Conservation (phyloP, 2,113 vertebrate species). For the Nanorana parkeri region DNA sequence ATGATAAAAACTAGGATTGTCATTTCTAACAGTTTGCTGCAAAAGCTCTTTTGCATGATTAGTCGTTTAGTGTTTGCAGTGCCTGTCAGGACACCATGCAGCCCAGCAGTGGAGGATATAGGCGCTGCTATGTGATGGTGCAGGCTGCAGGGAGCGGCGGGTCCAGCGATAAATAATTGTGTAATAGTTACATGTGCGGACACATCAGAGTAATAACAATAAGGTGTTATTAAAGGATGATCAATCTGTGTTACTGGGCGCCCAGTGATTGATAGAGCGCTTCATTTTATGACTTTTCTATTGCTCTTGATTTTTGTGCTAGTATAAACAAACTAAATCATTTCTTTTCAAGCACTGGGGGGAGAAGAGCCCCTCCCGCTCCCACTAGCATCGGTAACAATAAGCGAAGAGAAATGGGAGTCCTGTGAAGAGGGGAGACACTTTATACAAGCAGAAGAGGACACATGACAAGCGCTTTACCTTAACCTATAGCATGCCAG, state of each 20-base stretch:
- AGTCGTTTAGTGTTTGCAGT: no score
- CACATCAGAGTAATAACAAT: conserved; percentile 80
- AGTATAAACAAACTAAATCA: conserved; percentile 92
- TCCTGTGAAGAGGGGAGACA: neutral
- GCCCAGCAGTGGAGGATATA: no score
- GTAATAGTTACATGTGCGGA: conserved; percentile 78
- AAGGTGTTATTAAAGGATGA: conserved; percentile 83
- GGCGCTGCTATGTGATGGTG: neutral
- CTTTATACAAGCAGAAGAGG: no score
- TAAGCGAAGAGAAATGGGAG: conserved; percentile 30
- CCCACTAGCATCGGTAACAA: conserved; percentile 23
- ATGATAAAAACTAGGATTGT: no score
- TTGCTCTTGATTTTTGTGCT: conserved; percentile 89
- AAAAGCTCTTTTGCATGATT: no score
- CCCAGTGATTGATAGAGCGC: conserved; percentile 88
- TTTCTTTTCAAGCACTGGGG: conserved; percentile 74
- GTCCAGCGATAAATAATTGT: conserved; percentile 75
- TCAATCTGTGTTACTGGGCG: conserved; percentile 82
- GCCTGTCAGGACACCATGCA: no score
- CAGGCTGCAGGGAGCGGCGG: neutral
- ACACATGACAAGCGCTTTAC: neutral
- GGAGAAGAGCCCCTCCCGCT: conserved; percentile 21
- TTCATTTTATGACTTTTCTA: conserved; percentile 93
- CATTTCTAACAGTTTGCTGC: no score
- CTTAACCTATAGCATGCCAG: neutral